These are phyloP conservation scores for Drosophila antonietae DNA, from an alignment of 2,888 invertebrate genomes.

Conservation along the genomic window DNA sequence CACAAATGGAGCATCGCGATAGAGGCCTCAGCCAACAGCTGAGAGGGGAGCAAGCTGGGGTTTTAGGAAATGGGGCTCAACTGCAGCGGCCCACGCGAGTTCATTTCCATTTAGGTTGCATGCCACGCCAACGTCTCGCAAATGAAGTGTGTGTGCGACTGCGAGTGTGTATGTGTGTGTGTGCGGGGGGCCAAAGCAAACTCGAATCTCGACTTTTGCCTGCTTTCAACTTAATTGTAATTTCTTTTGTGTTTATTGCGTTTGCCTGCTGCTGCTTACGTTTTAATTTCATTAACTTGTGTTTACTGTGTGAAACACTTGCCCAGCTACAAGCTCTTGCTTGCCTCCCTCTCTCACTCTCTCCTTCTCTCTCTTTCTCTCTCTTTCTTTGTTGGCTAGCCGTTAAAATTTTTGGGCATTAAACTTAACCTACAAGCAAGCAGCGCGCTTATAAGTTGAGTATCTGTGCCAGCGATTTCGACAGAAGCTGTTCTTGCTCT, in stretches of 20 bases:
- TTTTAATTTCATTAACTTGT: constrained; percentile 78
- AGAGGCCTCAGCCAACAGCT: constrained; percentile 37
- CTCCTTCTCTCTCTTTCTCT: background rate
- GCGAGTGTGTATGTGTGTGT: background rate
- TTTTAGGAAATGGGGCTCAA: constrained; percentile 23
- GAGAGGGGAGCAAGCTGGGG: constrained; percentile 15
- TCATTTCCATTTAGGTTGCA: constrained; percentile 77
- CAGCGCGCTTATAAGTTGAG: constrained; percentile 30
- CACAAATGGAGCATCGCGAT: constrained; percentile 76
- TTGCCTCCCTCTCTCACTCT: background rate
- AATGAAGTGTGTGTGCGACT: background rate
- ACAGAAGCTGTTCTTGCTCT: constrained; percentile 62
- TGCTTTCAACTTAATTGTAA: constrained; percentile 79
- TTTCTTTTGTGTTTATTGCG: constrained; percentile 79
- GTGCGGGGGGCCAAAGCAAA: constrained; percentile 11
- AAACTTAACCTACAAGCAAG: constrained; percentile 60
- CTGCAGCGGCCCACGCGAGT: constrained; percentile 69
- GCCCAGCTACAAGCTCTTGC: constrained; percentile 25
- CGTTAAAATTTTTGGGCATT: constrained; percentile 63
- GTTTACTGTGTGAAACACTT: constrained; percentile 78
- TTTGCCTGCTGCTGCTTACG: constrained; percentile 73
- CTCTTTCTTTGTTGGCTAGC: constrained; percentile 23
- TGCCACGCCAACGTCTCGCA: constrained; percentile 53
- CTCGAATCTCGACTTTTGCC: constrained; percentile 58
- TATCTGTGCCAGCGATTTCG: constrained; percentile 57